Percentiles rank a stretch among this genome's conserved stretches.
These are phyloP conservation scores for Campoplex capitator DNA, from an alignment of 2,888 invertebrate species.

Conservation along the genomic window DNA sequence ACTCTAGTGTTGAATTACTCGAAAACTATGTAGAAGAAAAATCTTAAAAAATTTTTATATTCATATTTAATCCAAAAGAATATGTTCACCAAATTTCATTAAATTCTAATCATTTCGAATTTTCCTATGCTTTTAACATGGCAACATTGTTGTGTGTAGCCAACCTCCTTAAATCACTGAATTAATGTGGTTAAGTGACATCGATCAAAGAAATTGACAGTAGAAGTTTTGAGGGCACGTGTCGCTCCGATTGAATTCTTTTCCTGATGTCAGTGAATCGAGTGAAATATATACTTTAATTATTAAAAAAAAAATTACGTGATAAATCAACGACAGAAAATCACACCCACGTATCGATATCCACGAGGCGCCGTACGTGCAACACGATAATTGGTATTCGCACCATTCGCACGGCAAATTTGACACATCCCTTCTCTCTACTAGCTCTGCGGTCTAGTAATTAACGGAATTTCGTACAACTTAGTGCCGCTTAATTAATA, in stretches of 20 bases:
- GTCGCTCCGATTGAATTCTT: not conserved
- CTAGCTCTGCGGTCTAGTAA: conserved; percentile 30
- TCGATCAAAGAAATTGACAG: not conserved
- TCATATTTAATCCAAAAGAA: no score
- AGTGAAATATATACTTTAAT: conserved; percentile 34
- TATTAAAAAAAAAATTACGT: conserved; percentile 59
- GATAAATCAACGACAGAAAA: conserved; percentile 11
- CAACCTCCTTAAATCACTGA: no score
- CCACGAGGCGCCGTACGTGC: not conserved
- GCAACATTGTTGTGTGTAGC: no score
- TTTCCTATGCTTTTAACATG: no score
- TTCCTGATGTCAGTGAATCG: conserved; percentile 4
- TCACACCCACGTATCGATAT: not conserved
- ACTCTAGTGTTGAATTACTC: no score
- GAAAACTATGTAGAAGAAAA: no score
- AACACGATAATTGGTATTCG: conserved; percentile 26
- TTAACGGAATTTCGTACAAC: conserved; percentile 50
- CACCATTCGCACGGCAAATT: conserved; percentile 33
- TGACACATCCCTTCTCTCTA: conserved; percentile 3
- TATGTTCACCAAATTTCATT: no score
- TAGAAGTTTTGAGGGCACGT: not conserved
- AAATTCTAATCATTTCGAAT: no score
- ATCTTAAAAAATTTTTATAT: no score
- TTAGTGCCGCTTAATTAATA: conserved; percentile 67
- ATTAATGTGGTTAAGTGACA: conserved; percentile 14